Percentiles rank a stretch among this genome's conserved stretches.
These are phyloP conservation scores for Quiscalus mexicanus DNA, from an alignment of 2,113 vertebrate species.

Conservation along the genomic window DNA sequence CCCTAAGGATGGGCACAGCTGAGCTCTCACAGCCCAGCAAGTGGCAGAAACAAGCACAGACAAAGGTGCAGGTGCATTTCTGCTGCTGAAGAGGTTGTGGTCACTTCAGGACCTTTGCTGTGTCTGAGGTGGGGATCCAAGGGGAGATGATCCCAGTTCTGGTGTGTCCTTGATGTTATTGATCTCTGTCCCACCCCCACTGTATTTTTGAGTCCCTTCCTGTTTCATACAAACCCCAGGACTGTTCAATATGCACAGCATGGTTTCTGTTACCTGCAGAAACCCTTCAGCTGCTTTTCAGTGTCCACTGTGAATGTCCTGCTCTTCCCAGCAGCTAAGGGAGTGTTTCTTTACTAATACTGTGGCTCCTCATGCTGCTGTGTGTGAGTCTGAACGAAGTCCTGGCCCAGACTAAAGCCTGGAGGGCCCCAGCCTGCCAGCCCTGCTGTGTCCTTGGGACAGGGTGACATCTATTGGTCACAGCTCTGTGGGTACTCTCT, in stretches of 20 bases:
- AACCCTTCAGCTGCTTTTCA: background rate
- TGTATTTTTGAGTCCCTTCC: background rate
- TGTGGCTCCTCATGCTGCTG: background rate
- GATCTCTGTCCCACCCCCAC: background rate
- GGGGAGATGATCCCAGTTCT: background rate
- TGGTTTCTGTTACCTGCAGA: background rate
- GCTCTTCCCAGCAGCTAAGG: background rate
- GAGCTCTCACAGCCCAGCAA: background rate
- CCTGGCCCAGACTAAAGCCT: background rate
- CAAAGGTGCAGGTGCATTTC: background rate
- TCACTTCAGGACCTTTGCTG: background rate
- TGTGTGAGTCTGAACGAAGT: background rate
- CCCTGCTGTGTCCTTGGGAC: background rate
- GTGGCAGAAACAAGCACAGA: background rate
- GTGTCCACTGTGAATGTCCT: background rate
- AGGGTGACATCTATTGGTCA: constrained; percentile 54
- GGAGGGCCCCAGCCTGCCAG: background rate
- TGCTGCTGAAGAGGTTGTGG: background rate
- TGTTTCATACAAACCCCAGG: background rate
- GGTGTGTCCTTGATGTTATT: background rate
- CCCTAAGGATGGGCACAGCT: background rate
- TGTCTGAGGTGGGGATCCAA: background rate
- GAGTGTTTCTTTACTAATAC: background rate
- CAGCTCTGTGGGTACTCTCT: background rate
- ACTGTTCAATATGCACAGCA: background rate